phyloP scores from a whole-genome alignment of 2,113 vertebrate genomes.

The Machaerirhynchus nigripectus region DNA sequence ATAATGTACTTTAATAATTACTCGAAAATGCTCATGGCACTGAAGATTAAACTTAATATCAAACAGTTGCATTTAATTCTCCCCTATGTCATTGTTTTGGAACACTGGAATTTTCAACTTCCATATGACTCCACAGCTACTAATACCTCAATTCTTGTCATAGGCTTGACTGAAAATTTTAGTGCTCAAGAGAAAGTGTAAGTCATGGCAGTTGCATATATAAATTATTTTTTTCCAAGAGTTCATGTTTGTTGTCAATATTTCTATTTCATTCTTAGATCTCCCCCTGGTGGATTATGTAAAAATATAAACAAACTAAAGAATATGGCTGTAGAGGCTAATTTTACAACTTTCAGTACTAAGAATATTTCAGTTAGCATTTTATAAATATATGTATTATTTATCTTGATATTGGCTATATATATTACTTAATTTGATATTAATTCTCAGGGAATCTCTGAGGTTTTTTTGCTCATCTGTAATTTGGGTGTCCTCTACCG shows the following conservation, averaged over 20 bases:
- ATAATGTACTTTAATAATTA: not conserved
- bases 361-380: not conserved
- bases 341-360: not conserved
- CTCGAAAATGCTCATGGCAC: not conserved
- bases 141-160: not conserved
- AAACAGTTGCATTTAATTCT: not conserved
- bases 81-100: not conserved
- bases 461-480: not conserved
- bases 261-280: conserved; percentile 16
- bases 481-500: not conserved
- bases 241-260: not conserved
- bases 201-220: not conserved
- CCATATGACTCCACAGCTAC: not conserved
- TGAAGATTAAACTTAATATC: not conserved
- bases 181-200: not conserved
- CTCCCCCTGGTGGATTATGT: conserved; percentile 49
- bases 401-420: not conserved
- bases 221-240: not conserved
- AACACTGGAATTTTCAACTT: not conserved
- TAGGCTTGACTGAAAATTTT: not conserved
- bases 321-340: not conserved
- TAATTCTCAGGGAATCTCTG: not conserved
- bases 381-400: not conserved
- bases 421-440: not conserved
- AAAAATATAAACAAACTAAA: not conserved